Evolutionary conservation across 2,888 invertebrate genomes (phyloP).

Genomic region (Gymnosoma rotundatum): DNA sequence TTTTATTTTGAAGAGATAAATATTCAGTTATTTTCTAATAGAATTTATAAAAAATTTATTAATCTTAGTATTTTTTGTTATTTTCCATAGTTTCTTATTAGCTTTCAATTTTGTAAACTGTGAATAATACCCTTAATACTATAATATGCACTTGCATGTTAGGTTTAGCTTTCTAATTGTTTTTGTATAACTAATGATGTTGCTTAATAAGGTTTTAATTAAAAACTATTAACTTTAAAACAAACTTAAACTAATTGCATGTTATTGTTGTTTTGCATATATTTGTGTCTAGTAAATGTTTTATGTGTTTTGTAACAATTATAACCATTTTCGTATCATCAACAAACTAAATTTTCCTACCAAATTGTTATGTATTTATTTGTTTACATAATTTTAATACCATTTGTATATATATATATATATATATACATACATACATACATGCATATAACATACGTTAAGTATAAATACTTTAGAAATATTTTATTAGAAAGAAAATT

Average conservation of each 20-base stretch:
- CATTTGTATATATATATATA: constrained; percentile 23
- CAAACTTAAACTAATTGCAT: constrained; percentile 1
- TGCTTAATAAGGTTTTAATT: not conserved
- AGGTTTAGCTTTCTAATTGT: not conserved
- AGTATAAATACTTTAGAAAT: too few relatives aligned
- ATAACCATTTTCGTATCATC: not conserved
- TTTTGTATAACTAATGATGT: not conserved
- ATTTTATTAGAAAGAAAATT: not conserved
- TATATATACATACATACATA: constrained; percentile 18
- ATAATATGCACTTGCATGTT: not conserved
- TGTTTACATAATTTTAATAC: not conserved
- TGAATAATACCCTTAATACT: constrained; percentile 20
- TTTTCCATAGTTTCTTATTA: too few relatives aligned
- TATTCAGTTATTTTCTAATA: too few relatives aligned
- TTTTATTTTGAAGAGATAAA: too few relatives aligned
- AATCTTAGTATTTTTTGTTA: too few relatives aligned
- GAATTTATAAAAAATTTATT: too few relatives aligned
- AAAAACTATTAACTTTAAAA: not conserved
- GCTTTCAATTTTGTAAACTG: not conserved
- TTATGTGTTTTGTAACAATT: not conserved
- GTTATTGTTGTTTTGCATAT: not conserved
- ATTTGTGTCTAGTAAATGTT: constrained; percentile 11
- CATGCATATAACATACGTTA: not conserved
- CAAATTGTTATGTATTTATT: constrained; percentile 19
- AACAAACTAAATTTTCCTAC: constrained; percentile 18